Evolutionary conservation across 2,888 invertebrate genomes (phyloP).

Genomic region (Neuroscelio doddi): DNA sequence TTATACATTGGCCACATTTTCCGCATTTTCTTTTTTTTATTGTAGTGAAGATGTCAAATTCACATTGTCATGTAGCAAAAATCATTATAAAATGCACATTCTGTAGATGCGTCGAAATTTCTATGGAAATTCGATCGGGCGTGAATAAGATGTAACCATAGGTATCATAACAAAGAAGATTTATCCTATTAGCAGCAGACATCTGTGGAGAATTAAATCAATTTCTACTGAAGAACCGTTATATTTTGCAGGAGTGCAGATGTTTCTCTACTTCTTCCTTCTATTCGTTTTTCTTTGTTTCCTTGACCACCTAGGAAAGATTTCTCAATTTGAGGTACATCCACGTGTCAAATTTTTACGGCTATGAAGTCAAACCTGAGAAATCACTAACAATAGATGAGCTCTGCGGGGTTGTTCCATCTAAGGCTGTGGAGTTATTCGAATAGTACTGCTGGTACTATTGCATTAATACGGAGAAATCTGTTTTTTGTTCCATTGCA

Average conservation of each 20-base stretch:
- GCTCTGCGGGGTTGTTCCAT: background rate
- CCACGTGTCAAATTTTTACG: background rate
- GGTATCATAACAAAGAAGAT: conserved; percentile 33
- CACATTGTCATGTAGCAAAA: too few relatives aligned
- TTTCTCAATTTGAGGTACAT: background rate
- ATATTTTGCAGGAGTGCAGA: conserved; percentile 43
- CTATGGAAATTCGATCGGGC: conserved; percentile 7
- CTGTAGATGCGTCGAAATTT: background rate
- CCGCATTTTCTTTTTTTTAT: too few relatives aligned
- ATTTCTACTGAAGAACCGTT: conserved; percentile 35
- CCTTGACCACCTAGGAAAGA: background rate
- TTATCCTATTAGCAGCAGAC: conserved; percentile 34
- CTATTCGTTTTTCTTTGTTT: background rate
- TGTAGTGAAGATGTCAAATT: too few relatives aligned
- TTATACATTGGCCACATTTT: too few relatives aligned
- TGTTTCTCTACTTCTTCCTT: conserved; percentile 9
- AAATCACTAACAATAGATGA: background rate
- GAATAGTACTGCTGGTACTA: background rate
- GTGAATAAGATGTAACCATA: conserved; percentile 39
- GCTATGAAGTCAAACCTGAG: background rate
- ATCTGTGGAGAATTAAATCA: conserved; percentile 26
- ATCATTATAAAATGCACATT: too few relatives aligned
- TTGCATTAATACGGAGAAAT: background rate
- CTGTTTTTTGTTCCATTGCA: background rate
- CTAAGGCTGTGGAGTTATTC: background rate